phyloP scores from a whole-genome alignment of 2,888 invertebrate genomes.

The Himalopsyche japonica region DNA sequence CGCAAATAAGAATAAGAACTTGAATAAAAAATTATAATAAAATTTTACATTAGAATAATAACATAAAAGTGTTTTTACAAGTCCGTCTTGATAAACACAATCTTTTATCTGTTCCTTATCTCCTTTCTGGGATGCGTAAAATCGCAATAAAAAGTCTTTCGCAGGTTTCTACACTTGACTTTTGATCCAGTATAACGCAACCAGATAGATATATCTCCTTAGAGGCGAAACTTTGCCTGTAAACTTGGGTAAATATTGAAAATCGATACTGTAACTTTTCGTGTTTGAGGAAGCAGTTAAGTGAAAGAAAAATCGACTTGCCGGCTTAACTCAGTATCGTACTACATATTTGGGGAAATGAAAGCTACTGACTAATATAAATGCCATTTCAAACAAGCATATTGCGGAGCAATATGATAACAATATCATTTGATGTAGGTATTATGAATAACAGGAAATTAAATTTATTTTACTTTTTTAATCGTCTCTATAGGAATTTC shows the following conservation, averaged over 20 bases:
- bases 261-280: slow-evolving; percentile 1
- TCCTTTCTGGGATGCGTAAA: not conserved
- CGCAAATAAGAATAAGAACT: not conserved
- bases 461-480: too few relatives aligned
- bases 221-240: not conserved
- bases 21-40: not conserved
- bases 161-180: not conserved
- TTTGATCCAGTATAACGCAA: not conserved
- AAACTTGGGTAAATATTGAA: not conserved
- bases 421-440: too few relatives aligned
- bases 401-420: not conserved
- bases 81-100: not conserved
- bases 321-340: not conserved
- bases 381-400: not conserved
- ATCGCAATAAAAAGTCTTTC: not conserved
- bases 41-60: not conserved
- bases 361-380: not conserved
- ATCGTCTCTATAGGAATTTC: too few relatives aligned
- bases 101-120: not conserved
- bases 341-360: not conserved
- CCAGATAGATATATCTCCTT: not conserved
- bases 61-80: not conserved
- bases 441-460: too few relatives aligned
- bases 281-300: not conserved
- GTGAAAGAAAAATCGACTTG: not conserved